Conservation (phyloP, 2,797 vertebrate species). For the Schizopygopsis pylzovi region DNA sequence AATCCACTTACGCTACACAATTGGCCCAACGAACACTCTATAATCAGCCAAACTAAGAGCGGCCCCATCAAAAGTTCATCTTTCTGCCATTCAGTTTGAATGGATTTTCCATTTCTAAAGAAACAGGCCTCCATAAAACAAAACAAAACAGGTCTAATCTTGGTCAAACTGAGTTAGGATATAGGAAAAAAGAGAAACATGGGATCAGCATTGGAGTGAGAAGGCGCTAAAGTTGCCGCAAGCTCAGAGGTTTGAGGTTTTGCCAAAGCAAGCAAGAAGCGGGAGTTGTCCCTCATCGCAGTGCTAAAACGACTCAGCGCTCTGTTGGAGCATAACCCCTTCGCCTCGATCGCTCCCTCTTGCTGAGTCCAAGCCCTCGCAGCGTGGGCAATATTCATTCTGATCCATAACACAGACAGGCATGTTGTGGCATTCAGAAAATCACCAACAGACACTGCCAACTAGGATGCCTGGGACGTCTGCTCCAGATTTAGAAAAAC, state of each 20-base stretch:
- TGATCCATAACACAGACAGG: conserved; percentile 52
- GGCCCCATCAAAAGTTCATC: conserved; percentile 37
- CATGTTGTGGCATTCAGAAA: conserved; percentile 46
- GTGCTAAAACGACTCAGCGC: conserved; percentile 37
- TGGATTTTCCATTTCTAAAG: conserved; percentile 46
- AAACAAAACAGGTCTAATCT: conserved; percentile 29
- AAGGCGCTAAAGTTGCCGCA: neutral
- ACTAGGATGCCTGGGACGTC: conserved; percentile 16
- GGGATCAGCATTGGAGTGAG: neutral
- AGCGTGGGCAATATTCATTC: conserved; percentile 41
- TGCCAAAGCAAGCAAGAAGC: conserved; percentile 37
- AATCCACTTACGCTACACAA: conserved; percentile 48
- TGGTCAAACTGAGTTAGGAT: neutral
- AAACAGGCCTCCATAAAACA: conserved; percentile 16
- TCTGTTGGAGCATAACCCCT: conserved; percentile 36
- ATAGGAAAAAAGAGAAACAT: neutral
- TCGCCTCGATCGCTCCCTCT: conserved; percentile 17
- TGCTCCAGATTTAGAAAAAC: conserved; percentile 53
- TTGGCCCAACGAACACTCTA: conserved; percentile 38
- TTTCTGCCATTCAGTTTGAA: conserved; percentile 43
- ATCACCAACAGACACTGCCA: conserved; percentile 43
- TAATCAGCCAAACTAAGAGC: conserved; percentile 36
- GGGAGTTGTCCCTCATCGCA: conserved; percentile 27
- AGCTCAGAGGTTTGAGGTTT: conserved; percentile 17
- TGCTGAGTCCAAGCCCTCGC: conserved; percentile 49